These are phyloP conservation scores for Mesocentrotus franciscanus DNA, from an alignment of 53 echinoderm and acorn worm genomes.

Conservation along the genomic window DNA sequence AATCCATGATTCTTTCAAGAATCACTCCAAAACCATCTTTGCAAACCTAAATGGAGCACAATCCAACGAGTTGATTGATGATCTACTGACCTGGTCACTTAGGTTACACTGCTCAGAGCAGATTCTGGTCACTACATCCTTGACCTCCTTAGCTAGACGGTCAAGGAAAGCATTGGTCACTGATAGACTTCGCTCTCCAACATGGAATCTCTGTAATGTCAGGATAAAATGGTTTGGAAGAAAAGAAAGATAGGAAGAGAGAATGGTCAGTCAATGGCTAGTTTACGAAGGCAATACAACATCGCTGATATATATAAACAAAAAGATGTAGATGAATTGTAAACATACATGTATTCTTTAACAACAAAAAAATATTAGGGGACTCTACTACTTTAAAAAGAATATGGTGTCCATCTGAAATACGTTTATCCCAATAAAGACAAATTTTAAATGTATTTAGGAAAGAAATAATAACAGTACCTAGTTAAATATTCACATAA, in stretches of 20 bases:
- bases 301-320: no score
- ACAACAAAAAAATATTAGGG: no score
- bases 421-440: neutral
- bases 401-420: no score
- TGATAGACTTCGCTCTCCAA: slow-evolving; percentile 95
- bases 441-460: neutral
- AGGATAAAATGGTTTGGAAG: neutral
- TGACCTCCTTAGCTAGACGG: slow-evolving; percentile 94
- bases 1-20: no score
- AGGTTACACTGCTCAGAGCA: slow-evolving; percentile 97
- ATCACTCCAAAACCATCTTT: neutral
- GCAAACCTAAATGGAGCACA: neutral
- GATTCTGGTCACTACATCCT: slow-evolving; percentile 96
- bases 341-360: no score
- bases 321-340: no score
- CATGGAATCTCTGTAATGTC: slow-evolving; percentile 84
- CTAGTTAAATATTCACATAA: no score
- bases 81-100: slow-evolving; percentile 87
- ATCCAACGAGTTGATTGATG: neutral
- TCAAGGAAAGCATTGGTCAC: slow-evolving; percentile 98
- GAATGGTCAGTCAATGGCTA: neutral
- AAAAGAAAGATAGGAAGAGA: neutral
- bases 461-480: neutral
- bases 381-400: no score
- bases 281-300: neutral